phyloP scores from a whole-genome alignment of 1,140 invertebrate species.

The Danaus plexippus region DNA sequence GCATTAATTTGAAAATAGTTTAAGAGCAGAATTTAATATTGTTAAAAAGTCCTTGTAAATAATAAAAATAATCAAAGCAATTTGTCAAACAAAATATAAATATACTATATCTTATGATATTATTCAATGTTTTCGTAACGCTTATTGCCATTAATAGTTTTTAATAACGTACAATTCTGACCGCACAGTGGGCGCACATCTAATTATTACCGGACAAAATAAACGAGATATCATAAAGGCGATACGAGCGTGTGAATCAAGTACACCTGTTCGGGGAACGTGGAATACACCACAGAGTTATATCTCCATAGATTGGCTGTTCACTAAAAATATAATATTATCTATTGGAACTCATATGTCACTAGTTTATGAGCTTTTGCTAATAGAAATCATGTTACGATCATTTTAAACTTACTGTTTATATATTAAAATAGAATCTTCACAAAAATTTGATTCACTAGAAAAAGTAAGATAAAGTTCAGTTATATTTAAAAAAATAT shows the following conservation, averaged over 20 bases:
- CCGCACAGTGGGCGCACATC: constrained; percentile 12
- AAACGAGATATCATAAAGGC: constrained; percentile 52
- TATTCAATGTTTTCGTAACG: not conserved
- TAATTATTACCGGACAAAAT: constrained; percentile 50
- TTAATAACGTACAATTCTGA: constrained; percentile 1
- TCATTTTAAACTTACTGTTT: too few relatives aligned
- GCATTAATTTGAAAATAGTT: too few relatives aligned
- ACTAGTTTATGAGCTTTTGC: too few relatives aligned
- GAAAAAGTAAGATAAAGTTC: too few relatives aligned
- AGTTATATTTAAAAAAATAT: not conserved
- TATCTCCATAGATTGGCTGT: constrained; percentile 8
- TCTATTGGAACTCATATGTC: too few relatives aligned
- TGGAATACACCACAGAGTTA: constrained; percentile 27
- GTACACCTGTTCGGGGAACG: constrained; percentile 46
- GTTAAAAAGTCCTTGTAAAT: too few relatives aligned
- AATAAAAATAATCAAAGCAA: too few relatives aligned
- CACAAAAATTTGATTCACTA: too few relatives aligned
- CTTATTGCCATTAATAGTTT: constrained; percentile 1
- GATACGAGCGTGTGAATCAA: constrained; percentile 51
- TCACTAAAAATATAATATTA: too few relatives aligned
- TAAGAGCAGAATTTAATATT: too few relatives aligned
- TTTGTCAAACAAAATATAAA: not conserved
- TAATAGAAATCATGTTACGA: too few relatives aligned
- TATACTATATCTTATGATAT: not conserved
- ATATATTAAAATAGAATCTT: too few relatives aligned